These are phyloP conservation scores for Lasioglossum marginatum DNA, from an alignment of 2,888 invertebrate genomes.

Conservation along the genomic window DNA sequence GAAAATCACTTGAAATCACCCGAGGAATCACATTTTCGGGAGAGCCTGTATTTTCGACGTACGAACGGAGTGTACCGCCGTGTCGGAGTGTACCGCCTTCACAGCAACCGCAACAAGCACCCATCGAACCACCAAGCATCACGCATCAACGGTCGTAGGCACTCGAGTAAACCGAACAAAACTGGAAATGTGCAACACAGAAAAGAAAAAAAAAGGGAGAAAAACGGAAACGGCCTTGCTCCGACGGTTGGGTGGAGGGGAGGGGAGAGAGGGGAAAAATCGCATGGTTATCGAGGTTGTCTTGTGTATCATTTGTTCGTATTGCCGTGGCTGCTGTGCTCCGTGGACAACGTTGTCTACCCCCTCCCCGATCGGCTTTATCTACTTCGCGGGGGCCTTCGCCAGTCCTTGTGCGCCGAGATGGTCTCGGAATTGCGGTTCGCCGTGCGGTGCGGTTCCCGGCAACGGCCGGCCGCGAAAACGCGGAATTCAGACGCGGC, in stretches of 20 bases:
- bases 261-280: constrained; percentile 20
- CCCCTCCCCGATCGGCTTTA: neutral
- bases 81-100: neutral
- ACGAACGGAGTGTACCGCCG: neutral
- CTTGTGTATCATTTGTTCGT: constrained; percentile 65
- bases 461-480: constrained; percentile 92
- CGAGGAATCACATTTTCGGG: too few species aligned
- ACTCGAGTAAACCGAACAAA: neutral
- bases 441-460: constrained; percentile 95
- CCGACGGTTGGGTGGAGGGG: neutral
- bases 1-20: too few species aligned
- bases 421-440: constrained; percentile 97
- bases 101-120: constrained; percentile 4
- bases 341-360: constrained; percentile 9
- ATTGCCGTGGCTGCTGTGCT: constrained; percentile 72
- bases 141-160: constrained; percentile 1
- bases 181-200: neutral
- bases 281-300: constrained; percentile 62
- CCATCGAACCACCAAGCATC: constrained; percentile 4
- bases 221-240: constrained; percentile 31
- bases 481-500: constrained; percentile 85
- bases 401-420: constrained; percentile 94
- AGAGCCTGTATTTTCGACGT: too few species aligned
- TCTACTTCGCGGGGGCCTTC: constrained; percentile 16
- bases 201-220: neutral